phyloP scores from a whole-genome alignment of 2,797 vertebrate genomes.

The Notamacropus eugenii region DNA sequence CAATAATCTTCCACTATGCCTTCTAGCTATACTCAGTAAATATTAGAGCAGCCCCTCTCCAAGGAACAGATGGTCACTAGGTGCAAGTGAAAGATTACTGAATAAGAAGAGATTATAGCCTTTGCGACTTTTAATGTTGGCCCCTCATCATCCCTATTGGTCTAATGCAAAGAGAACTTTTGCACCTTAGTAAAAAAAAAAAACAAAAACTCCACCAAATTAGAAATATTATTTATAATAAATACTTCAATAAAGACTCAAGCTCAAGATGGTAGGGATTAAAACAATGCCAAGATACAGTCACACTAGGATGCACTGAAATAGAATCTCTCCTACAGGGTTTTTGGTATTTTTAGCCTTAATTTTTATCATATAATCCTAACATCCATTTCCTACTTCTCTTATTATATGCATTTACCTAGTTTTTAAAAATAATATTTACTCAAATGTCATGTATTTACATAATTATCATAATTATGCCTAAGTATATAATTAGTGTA shows the following conservation, averaged over 20 bases:
- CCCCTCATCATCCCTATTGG: not conserved
- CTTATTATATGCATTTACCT: conserved; percentile 57
- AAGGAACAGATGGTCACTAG: not conserved
- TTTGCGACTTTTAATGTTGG: not conserved
- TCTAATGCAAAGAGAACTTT: not conserved
- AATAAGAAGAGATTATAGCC: not conserved
- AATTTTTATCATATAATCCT: conserved; percentile 34
- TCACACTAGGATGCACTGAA: not conserved
- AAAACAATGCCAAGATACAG: not conserved
- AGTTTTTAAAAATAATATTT: conserved; percentile 50
- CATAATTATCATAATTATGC: conserved; percentile 78
- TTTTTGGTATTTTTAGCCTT: conserved; percentile 34
- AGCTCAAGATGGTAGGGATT: not conserved
- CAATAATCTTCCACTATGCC: not conserved
- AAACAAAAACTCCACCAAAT: conserved; percentile 5
- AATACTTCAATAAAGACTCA: conserved; percentile 4
- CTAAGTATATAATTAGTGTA: conserved; percentile 76
- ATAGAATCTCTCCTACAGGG: conserved; percentile 35
- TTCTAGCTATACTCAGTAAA: not conserved
- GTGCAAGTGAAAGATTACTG: not conserved
- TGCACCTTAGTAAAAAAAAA: not conserved
- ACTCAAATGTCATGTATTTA: conserved; percentile 71
- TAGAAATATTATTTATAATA: conserved; percentile 28
- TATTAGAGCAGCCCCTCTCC: not conserved
- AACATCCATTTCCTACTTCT: conserved; percentile 34